Evolutionary conservation across 2,888 invertebrate genomes (phyloP).

Genomic region (Deilephila elpenor): DNA sequence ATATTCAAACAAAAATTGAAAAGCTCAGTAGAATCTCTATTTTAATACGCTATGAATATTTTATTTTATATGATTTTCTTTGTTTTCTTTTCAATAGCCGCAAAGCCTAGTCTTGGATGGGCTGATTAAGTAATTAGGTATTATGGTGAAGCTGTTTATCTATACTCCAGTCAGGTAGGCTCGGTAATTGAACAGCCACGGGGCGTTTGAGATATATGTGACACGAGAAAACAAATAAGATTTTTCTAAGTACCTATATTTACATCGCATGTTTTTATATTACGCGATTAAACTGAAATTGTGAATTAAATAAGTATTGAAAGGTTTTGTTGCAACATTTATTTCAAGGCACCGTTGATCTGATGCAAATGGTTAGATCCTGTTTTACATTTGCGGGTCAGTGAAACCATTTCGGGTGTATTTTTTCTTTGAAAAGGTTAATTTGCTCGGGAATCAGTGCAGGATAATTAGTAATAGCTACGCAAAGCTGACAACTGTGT

Average conservation of each 20-base stretch:
- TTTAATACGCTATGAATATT: background rate
- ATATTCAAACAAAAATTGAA: too few species aligned
- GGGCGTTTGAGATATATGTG: constrained; percentile 22
- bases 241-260: constrained; percentile 14
- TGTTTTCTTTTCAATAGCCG: constrained; percentile 25
- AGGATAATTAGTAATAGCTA: too few species aligned
- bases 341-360: too few species aligned
- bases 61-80: background rate
- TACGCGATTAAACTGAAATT: background rate
- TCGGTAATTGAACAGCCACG: constrained; percentile 29
- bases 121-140: constrained; percentile 31
- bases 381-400: too few species aligned
- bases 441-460: too few species aligned
- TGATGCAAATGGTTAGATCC: too few species aligned
- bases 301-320: background rate
- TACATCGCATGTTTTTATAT: background rate
- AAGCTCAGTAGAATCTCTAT: background rate
- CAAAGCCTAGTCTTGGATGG: constrained; percentile 2
- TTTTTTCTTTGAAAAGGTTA: too few species aligned
- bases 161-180: constrained; percentile 28
- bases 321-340: too few species aligned
- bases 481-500: too few species aligned
- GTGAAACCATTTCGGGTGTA: too few species aligned
- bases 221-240: constrained; percentile 24
- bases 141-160: constrained; percentile 31